Percentiles rank a stretch among this genome's conserved stretches.
These are phyloP conservation scores for Melipona beecheii DNA, from an alignment of 2,888 invertebrate genomes.

Conservation along the genomic window DNA sequence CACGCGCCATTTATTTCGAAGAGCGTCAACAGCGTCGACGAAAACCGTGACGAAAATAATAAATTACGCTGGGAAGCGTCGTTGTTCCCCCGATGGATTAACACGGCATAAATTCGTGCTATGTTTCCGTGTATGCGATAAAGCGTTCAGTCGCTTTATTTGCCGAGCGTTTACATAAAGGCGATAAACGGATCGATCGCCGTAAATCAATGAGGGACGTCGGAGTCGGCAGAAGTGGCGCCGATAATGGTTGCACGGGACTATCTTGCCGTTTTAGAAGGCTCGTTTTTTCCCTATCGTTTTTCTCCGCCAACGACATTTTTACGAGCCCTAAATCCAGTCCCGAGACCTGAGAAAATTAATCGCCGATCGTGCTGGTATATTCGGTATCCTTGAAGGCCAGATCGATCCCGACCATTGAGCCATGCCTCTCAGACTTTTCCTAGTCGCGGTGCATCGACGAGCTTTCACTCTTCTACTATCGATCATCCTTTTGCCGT, in stretches of 20 bases:
- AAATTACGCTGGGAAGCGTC: background rate
- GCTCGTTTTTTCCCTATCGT: conserved; percentile 53
- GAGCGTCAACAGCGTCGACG: no score
- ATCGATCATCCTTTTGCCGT: background rate
- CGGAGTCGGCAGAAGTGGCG: conserved; percentile 14
- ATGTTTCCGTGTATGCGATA: conserved; percentile 11
- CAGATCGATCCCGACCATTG: conserved; percentile 28
- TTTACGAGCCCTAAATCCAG: conserved; percentile 60
- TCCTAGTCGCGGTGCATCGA: background rate
- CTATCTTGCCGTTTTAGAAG: conserved; percentile 50
- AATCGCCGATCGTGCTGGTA: conserved; percentile 48
- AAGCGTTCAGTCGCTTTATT: conserved; percentile 34
- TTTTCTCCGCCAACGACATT: conserved; percentile 46
- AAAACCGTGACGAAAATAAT: background rate
- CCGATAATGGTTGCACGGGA: conserved; percentile 38
- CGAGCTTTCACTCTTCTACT: background rate
- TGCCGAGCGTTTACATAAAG: conserved; percentile 36
- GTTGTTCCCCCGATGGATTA: background rate
- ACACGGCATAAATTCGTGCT: background rate
- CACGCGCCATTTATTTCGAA: background rate
- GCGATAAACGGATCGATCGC: conserved; percentile 45
- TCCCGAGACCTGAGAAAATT: conserved; percentile 42
- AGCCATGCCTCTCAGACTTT: conserved; percentile 9
- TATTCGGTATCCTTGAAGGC: conserved; percentile 39
- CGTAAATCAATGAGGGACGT: conserved; percentile 43